Evolutionary conservation across 2,888 invertebrate genomes (phyloP), one percentile per base, ranked within the genome.

Genomic region (Rhodophaea formosa): DNA sequence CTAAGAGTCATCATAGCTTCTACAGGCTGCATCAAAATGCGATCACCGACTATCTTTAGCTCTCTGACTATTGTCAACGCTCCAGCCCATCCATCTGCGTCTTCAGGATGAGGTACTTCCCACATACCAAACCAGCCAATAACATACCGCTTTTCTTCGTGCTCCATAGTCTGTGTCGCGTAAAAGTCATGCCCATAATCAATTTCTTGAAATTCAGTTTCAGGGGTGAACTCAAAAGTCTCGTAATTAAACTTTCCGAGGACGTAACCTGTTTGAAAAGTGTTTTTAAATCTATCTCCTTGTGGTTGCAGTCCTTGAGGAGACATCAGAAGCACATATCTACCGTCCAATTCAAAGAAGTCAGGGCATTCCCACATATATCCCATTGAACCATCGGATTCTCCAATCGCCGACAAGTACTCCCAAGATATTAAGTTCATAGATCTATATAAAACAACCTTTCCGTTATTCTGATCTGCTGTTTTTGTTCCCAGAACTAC

Each of bases 311-410:
- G 65, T 5, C 91, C 90, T 71, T 91, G 90, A 0, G 91, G 88
- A 1, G 90, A 92, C 72, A 91, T 78, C 1, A 92, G 70, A 7
- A 92, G 65, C 0, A 92, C 70, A 56, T 80, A 80, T 59, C 82
- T 92, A 15, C 88, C 88, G 35, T 83, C 75, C 3, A 92, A 67
- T 62, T 91, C 84, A 35, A 92, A 92, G 59, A 92, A 87, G 62
- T 92, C 92, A 0, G 92, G 92, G 62, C 92, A 92, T 64, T 92
- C 92, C 89, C 91, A 92, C 89, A 92, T 91, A 56, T 86, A 90
- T 0, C 87, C 87, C 66, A 83, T 63, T 15, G 78, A 76, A 12
- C 82, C 84, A 3, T 79, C 69, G 1, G 90, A 85, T 67, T 88
- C 87, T 35, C 74, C 89, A 2, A 91, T 59, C 8, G 86, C 78